These are phyloP conservation scores for Papilio dardanus DNA, from an alignment of 1,140 invertebrate species.

Conservation along the genomic window DNA sequence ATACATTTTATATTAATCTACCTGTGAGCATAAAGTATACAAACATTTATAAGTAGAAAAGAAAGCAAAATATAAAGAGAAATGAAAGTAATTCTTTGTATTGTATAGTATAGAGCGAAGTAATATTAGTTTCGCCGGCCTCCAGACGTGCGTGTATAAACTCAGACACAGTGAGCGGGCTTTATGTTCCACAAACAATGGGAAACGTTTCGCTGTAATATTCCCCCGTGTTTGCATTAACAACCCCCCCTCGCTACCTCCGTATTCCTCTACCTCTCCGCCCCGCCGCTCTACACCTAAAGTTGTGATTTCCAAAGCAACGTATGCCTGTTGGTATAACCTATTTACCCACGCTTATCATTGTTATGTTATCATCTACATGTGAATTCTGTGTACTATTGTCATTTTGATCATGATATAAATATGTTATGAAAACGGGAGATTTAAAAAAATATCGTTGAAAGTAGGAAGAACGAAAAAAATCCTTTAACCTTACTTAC, in stretches of 20 bases:
- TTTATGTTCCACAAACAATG: conserved; percentile 33
- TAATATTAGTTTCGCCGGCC: conserved; percentile 18
- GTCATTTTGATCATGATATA: not conserved
- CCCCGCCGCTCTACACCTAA: not conserved
- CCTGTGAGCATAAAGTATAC: not conserved
- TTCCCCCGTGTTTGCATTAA: conserved; percentile 34
- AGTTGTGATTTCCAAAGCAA: conserved; percentile 7
- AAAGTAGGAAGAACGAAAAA: not conserved
- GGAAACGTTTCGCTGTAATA: conserved; percentile 31
- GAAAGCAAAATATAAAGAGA: conserved; percentile 12
- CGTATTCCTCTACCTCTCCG: not conserved
- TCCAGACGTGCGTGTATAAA: conserved; percentile 32
- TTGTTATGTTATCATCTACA: conserved; percentile 10
- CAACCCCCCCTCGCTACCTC: not conserved
- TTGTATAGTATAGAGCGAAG: conserved; percentile 14
- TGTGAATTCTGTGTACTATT: not conserved
- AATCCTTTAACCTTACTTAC: no score
- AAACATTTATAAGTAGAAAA: not conserved
- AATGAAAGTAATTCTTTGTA: conserved; percentile 20
- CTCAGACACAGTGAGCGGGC: conserved; percentile 30
- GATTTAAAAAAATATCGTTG: not conserved
- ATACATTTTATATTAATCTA: not conserved
- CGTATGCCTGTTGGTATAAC: conserved; percentile 9
- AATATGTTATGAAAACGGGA: not conserved
- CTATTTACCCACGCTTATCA: conserved; percentile 22